Base-by-base conservation (phyloP, 2,888 invertebrate species). In the Candidula unifasciata region DNA sequence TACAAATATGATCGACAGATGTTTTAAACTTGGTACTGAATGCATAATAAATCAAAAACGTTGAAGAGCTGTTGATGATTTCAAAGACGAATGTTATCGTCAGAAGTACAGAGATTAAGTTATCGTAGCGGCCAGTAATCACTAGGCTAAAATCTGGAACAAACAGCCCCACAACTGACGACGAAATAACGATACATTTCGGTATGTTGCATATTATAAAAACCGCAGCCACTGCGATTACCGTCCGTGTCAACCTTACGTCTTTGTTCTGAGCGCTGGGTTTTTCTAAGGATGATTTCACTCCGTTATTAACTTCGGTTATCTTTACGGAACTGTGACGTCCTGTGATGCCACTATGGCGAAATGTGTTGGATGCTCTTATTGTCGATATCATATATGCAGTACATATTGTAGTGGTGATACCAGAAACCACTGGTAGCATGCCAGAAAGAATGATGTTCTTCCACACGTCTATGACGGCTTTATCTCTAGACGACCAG, bases 161-260 rank as follows among this genome's bases (percentile, higher is more conserved):
- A 13, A 13, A 68, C 33, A 33, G 33, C 33, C 5, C 16, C 37
- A 44, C 16, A 44, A 24, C 24, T 1, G n/a, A n/a, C 13, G 27
- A 8, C 1, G 44, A 2, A 37, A 37, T 13, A 0, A 44, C 24
- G 13, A 73, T n/a, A 6, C 30, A 44, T n/a, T 73, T 73, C 13
- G 73, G 73, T 24, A 73, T 73, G 27, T 73, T 73, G 16, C 73
- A 73, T 44, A 73, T 44, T n/a, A 73, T 73, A 52, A 44, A 73
- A 24, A 73, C n/a, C 2, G 44, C 16, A 73, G 37, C 52, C n/a
- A 69, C 27, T 6, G 27, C n/a, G 6, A 69, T 27, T 5, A 69
- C 30, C 6, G 69, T 69, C 18, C 24, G 37, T 16, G 73, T 24
- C 6, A 73, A n/a, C 24, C 24, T 73, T n/a, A n/a, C 27, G 52